Conservation (phyloP, 2,797 vertebrate genomes). For the Melanotaenia nigrans region DNA sequence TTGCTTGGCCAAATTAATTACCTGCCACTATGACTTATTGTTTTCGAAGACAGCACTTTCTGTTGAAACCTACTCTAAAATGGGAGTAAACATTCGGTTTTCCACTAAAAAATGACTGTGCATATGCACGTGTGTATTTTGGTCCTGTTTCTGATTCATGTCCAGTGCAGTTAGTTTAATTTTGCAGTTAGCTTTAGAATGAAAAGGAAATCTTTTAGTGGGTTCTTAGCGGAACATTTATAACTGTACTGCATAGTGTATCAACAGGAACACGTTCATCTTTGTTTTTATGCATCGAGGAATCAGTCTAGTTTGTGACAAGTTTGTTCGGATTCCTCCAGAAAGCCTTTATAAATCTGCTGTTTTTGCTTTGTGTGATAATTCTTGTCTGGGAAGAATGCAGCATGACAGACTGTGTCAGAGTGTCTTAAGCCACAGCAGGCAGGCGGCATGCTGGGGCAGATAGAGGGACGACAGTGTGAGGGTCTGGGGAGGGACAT, state of each 20-base stretch:
- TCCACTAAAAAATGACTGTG: conserved; percentile 27
- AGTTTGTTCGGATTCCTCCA: conserved; percentile 48
- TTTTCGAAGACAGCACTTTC: conserved; percentile 68
- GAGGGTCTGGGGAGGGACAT: conserved; percentile 19
- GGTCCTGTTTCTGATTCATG: conserved; percentile 15
- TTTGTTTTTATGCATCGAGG: background rate
- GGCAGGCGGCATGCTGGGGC: conserved; percentile 36
- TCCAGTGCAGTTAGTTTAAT: background rate
- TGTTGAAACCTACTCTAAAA: conserved; percentile 44
- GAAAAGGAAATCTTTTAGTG: background rate
- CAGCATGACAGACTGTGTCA: conserved; percentile 59
- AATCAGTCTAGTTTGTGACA: conserved; percentile 6
- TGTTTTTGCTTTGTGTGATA: conserved; percentile 62
- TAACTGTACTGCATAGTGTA: background rate
- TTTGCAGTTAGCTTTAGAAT: background rate
- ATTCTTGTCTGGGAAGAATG: conserved; percentile 75
- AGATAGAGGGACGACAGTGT: conserved; percentile 26
- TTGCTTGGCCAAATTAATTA: conserved; percentile 79
- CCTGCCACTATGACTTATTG: conserved; percentile 79
- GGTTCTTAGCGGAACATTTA: background rate
- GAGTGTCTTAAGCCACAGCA: conserved; percentile 53
- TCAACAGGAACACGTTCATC: background rate
- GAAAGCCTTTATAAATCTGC: conserved; percentile 62
- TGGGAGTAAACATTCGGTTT: conserved; percentile 20
- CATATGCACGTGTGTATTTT: conserved; percentile 8